Conservation (phyloP, 2,797 vertebrate genomes). For the Lepilemur septentrionalis region DNA sequence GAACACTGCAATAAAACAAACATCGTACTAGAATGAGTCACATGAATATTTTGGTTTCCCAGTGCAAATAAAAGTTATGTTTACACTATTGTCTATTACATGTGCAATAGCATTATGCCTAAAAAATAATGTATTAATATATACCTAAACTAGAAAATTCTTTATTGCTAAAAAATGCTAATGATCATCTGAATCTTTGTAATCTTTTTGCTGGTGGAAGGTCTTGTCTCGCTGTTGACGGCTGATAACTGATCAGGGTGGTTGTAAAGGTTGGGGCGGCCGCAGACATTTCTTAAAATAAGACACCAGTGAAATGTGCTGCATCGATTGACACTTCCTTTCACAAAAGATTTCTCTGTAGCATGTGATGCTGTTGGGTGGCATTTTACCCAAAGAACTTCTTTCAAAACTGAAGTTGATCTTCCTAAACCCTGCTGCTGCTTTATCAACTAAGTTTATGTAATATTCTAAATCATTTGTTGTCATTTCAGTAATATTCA, state of each 20-base stretch:
- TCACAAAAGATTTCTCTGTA: background rate
- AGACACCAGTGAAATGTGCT: background rate
- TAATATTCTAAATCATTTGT: background rate
- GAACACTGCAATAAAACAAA: background rate
- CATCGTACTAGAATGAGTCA: background rate
- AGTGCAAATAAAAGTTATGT: background rate
- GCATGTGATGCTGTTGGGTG: background rate
- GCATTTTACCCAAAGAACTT: background rate
- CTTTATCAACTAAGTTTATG: background rate
- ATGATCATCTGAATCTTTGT: background rate
- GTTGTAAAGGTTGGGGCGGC: background rate
- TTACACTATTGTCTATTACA: background rate
- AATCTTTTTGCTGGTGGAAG: background rate
- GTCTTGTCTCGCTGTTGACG: background rate
- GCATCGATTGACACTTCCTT: background rate
- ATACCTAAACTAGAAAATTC: background rate
- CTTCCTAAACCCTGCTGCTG: background rate
- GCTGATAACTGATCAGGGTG: background rate
- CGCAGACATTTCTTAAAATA: background rate
- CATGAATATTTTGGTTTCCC: background rate
- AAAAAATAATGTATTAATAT: background rate
- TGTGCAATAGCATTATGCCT: background rate
- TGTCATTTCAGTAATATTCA: background rate
- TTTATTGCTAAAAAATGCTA: background rate
- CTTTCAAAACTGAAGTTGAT: background rate